phyloP scores from a whole-genome alignment of 1,140 invertebrate species.

The Amyelois transitella region DNA sequence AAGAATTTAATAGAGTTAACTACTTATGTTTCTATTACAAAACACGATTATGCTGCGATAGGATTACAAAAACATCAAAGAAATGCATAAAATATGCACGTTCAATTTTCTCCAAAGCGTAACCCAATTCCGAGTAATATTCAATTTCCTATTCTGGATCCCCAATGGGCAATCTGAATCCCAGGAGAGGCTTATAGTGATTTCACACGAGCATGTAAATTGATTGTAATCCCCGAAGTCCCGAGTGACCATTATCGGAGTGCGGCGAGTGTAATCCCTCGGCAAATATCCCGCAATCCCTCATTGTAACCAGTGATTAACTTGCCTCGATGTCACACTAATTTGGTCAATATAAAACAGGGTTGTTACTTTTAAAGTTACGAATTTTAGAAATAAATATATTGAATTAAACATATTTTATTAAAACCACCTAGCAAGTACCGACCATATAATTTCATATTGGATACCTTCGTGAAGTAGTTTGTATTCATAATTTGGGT shows the following conservation, averaged over 20 bases:
- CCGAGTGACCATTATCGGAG: neutral
- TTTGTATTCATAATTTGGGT: too few relatives aligned
- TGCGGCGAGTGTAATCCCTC: neutral
- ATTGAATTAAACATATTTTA: neutral
- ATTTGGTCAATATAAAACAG: neutral
- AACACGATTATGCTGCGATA: too few relatives aligned
- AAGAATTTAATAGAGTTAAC: too few relatives aligned
- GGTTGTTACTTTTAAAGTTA: neutral
- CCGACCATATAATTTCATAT: neutral
- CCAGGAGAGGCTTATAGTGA: neutral
- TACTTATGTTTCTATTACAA: too few relatives aligned
- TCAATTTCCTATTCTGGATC: neutral
- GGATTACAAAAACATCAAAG: neutral
- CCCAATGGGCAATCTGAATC: neutral
- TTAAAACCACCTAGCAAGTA: neutral
- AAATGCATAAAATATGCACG: neutral
- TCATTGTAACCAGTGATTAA: neutral
- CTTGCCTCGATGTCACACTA: neutral
- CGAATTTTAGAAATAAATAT: neutral
- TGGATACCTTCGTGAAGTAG: neutral
- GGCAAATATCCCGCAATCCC: slow-evolving; percentile 1
- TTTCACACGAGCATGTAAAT: slow-evolving; percentile 1
- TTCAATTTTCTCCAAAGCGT: neutral
- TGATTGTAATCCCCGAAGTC: neutral
- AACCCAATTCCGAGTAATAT: neutral